phyloP scores from a whole-genome alignment of 2,888 invertebrate genomes.

The Trisateles emortualis region DNA sequence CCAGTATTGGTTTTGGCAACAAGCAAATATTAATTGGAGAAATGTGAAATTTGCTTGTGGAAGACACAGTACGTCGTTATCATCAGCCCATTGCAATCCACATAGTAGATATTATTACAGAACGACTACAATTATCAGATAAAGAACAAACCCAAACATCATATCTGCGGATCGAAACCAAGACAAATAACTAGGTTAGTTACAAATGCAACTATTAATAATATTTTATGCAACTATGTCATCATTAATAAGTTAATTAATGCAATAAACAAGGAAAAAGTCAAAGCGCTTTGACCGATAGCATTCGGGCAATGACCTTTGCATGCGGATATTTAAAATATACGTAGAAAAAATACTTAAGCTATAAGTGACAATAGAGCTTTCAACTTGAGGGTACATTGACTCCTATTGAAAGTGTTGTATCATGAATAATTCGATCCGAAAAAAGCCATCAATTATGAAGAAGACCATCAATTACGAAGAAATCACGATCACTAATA shows the following conservation, averaged over 20 bases:
- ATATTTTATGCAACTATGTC: neutral
- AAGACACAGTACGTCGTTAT: too few species aligned
- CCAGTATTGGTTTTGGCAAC: too few species aligned
- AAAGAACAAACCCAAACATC: too few species aligned
- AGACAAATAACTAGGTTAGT: too few species aligned
- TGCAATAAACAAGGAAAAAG: constrained; percentile 9
- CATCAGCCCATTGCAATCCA: too few species aligned
- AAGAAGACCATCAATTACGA: neutral
- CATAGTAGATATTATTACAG: too few species aligned
- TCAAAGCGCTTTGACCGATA: constrained; percentile 10
- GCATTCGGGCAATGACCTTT: constrained; percentile 5
- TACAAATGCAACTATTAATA: neutral
- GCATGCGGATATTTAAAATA: neutral
- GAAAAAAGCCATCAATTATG: neutral
- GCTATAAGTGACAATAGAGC: neutral
- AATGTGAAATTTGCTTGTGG: too few species aligned
- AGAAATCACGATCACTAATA: neutral
- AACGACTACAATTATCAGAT: too few species aligned
- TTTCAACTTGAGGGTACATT: neutral
- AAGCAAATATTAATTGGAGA: too few species aligned
- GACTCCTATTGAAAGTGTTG: neutral
- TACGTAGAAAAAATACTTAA: neutral
- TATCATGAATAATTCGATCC: neutral
- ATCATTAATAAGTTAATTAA: neutral
- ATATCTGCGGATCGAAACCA: too few species aligned